Evolutionary conservation across 1,140 invertebrate genomes (phyloP), one percentile per base, ranked within the genome.

Genomic region (Pseudachorutes palmiensis): DNA sequence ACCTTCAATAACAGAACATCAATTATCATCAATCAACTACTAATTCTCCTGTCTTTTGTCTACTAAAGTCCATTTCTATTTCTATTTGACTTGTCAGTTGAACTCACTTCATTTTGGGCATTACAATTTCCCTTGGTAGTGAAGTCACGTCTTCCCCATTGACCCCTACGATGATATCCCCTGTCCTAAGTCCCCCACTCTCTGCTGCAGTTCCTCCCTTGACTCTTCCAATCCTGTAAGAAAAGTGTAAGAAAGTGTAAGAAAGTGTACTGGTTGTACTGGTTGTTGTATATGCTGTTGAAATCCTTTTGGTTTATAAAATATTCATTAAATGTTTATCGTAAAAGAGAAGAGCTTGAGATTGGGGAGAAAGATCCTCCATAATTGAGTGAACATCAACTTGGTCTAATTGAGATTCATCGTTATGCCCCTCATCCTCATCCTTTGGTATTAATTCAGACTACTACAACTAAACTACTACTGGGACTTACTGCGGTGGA

Each of bases 111-210:
- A 73, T 73, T 67, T 62, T 69, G 51, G 69, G 67, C 67, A 71
- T 71, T 55, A 73, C 71, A 9, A 65, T 59, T n/a, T 67, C 65
- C 41, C 69, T 71, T 16, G 69, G 67, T 22, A 70, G 32, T 33
- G 45, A 59, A 5, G 65, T 68, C 19, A 70, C 66, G 48, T 71
- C 69, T 60, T 73, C 67, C 22, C 72, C 72, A 68, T 71, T 71
- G 24, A 73, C 72, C 22, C 69, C 69, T 32, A 73, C 69, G 62
- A 73, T 73, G 58, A 71, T 59, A 71, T 73, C 72, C 12, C 72
- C 72, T 33, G 70, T 71, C 29, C 67, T 61, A 2, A 73, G 63
- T 19, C 72, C 72, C 29, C 69, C 69, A 9, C 65, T 3, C 61
- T 71, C 69, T 24, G 72, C 72, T 48, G 60, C 61, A 62, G 71